Percentiles rank a stretch among this genome's conserved stretches.
Conservation (phyloP, 2,888 invertebrate species). For the Diaperis boleti region DNA sequence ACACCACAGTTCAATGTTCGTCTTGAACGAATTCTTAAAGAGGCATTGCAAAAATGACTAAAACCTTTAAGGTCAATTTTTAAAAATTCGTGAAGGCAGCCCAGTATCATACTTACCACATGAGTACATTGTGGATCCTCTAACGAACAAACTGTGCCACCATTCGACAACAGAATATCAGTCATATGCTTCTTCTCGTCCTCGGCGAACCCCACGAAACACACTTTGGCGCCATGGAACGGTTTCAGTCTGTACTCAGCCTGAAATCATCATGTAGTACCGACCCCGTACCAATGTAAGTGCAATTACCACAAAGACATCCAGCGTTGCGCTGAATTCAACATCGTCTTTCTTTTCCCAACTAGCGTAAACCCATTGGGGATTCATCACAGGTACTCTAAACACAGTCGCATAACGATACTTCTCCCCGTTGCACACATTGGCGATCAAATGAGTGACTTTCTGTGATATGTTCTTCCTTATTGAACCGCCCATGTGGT, state of each 20-base stretch:
- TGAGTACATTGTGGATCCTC: conserved; percentile 91
- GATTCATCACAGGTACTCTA: conserved; percentile 88
- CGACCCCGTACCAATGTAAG: background rate
- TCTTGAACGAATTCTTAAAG: too few species aligned
- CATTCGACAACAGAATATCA: conserved; percentile 88
- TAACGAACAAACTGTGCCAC: conserved; percentile 81
- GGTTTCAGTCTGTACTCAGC: conserved; percentile 84
- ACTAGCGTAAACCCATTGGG: conserved; percentile 88
- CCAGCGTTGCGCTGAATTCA: conserved; percentile 78
- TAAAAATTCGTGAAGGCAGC: too few species aligned
- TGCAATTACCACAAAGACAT: conserved; percentile 74
- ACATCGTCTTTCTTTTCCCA: conserved; percentile 85
- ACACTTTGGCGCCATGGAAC: conserved; percentile 88
- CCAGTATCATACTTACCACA: conserved; percentile 93
- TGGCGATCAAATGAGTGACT: conserved; percentile 94
- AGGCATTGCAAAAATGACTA: too few species aligned
- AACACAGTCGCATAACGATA: conserved; percentile 94
- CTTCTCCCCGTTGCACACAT: conserved; percentile 89
- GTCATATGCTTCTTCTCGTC: conserved; percentile 94
- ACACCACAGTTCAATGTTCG: too few species aligned
- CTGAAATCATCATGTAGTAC: too few species aligned
- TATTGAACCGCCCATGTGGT: conserved; percentile 97
- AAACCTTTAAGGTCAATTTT: too few species aligned
- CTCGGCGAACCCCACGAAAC: conserved; percentile 90
- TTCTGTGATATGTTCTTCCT: conserved; percentile 89